Evolutionary conservation across 2,797 vertebrate genomes (phyloP).

Genomic region (Hozukius guyotensis): DNA sequence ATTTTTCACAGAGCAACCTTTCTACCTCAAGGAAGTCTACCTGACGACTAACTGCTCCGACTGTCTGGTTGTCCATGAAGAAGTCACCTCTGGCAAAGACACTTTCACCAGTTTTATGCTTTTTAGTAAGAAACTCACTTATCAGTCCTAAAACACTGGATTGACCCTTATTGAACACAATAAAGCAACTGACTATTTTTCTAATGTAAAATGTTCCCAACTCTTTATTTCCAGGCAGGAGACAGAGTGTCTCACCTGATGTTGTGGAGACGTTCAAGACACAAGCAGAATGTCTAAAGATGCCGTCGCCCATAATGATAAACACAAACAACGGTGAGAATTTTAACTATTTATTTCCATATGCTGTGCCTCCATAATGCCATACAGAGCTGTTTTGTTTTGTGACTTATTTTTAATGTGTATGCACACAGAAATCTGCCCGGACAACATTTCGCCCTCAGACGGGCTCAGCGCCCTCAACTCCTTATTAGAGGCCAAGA

Average conservation of each 20-base stretch:
- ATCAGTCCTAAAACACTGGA: neutral
- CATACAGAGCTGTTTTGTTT: neutral
- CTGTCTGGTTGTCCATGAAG: slow-evolving; percentile 64
- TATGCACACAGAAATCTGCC: slow-evolving; percentile 61
- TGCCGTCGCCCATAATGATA: slow-evolving; percentile 45
- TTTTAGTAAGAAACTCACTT: slow-evolving; percentile 65
- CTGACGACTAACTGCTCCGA: slow-evolving; percentile 56
- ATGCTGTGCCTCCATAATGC: neutral
- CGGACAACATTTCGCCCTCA: slow-evolving; percentile 11
- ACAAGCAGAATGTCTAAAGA: slow-evolving; percentile 64
- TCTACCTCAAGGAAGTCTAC: slow-evolving; percentile 70
- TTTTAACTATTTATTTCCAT: neutral
- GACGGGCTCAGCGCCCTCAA: slow-evolving; percentile 54
- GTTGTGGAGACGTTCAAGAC: slow-evolving; percentile 46
- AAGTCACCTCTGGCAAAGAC: slow-evolving; percentile 43
- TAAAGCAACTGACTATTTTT: neutral
- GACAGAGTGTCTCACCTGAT: slow-evolving; percentile 26
- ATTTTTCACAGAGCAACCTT: slow-evolving; percentile 61
- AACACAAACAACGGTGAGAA: slow-evolving; percentile 50
- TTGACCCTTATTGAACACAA: neutral
- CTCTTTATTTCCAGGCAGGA: slow-evolving; percentile 51
- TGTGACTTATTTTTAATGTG: neutral
- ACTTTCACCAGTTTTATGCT: slow-evolving; percentile 64
- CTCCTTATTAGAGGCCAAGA: slow-evolving; percentile 46
- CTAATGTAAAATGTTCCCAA: neutral